phyloP scores from a whole-genome alignment of 2,797 vertebrate species.

The Myotis pilosus region DNA sequence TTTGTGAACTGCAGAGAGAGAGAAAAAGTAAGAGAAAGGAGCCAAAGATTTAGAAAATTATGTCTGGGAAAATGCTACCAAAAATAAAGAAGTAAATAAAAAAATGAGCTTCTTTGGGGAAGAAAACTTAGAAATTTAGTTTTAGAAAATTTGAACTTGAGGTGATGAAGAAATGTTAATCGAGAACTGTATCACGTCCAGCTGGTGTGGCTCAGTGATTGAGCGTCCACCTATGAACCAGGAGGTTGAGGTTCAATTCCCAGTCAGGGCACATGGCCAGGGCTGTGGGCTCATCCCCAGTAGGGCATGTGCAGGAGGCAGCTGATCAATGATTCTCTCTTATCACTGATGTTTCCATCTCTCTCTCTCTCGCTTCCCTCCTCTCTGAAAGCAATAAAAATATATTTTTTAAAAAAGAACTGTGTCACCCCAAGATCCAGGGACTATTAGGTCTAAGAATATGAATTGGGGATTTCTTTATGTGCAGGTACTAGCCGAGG shows the following conservation, averaged over 20 bases:
- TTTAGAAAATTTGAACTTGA: neutral
- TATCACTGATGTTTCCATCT: too few relatives aligned
- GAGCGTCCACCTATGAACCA: too few relatives aligned
- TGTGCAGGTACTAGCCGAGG: neutral
- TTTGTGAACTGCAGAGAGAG: neutral
- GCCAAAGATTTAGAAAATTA: constrained; percentile 8
- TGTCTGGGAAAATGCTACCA: neutral
- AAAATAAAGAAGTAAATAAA: constrained; percentile 15
- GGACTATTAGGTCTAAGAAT: neutral
- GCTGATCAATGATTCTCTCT: too few relatives aligned
- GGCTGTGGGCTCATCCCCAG: too few relatives aligned
- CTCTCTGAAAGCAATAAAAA: too few relatives aligned
- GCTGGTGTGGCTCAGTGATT: too few relatives aligned
- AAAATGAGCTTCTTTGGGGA: neutral
- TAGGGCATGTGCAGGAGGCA: too few relatives aligned
- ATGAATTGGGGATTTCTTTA: neutral
- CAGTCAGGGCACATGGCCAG: too few relatives aligned
- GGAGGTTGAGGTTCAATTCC: too few relatives aligned
- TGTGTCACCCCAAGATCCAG: neutral
- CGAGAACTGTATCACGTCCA: neutral
- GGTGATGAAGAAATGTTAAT: neutral
- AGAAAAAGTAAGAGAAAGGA: neutral
- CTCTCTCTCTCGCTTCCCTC: too few relatives aligned
- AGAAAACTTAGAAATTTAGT: neutral
- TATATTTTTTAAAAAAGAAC: too few relatives aligned